Conservation (phyloP, 92 coral and sea anemone species). For the Porites rus region DNA sequence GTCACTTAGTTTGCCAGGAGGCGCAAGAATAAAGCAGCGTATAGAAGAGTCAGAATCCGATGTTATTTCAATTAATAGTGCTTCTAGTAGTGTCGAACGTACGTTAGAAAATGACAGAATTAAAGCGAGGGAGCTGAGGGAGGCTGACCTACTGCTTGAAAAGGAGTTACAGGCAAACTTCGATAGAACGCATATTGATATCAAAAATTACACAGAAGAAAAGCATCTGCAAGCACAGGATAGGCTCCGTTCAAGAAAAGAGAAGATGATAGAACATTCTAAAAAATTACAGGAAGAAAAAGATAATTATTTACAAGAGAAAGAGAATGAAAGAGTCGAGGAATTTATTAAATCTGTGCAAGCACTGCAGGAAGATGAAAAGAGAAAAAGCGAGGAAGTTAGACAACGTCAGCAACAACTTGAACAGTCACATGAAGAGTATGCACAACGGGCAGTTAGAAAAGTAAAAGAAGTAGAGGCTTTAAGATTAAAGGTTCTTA, state of each 20-base stretch:
- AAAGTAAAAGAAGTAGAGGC: constrained; percentile 76
- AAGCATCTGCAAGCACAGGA: constrained; percentile 61
- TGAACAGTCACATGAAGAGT: constrained; percentile 68
- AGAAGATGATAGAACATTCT: constrained; percentile 51
- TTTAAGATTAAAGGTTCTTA: constrained; percentile 56
- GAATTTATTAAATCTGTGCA: constrained; percentile 59
- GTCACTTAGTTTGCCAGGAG: not conserved
- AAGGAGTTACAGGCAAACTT: constrained; percentile 28
- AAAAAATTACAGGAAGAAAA: constrained; percentile 53
- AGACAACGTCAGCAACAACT: constrained; percentile 65
- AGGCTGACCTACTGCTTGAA: constrained; percentile 7
- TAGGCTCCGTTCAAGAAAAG: constrained; percentile 39
- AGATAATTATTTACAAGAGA: constrained; percentile 49
- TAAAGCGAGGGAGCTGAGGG: not conserved
- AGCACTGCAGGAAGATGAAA: constrained; percentile 59
- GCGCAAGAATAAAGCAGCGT: not conserved
- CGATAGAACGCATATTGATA: constrained; percentile 52
- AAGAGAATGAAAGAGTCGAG: constrained; percentile 59
- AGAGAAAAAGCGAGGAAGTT: constrained; percentile 62
- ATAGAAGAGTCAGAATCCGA: not conserved
- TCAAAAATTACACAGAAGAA: constrained; percentile 49
- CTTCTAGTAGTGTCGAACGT: not conserved
- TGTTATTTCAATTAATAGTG: not conserved
- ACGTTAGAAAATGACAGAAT: not conserved
- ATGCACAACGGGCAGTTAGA: constrained; percentile 70